Conservation (phyloP, 2,888 invertebrate genomes). For the Phoenoteleia sp. region DNA sequence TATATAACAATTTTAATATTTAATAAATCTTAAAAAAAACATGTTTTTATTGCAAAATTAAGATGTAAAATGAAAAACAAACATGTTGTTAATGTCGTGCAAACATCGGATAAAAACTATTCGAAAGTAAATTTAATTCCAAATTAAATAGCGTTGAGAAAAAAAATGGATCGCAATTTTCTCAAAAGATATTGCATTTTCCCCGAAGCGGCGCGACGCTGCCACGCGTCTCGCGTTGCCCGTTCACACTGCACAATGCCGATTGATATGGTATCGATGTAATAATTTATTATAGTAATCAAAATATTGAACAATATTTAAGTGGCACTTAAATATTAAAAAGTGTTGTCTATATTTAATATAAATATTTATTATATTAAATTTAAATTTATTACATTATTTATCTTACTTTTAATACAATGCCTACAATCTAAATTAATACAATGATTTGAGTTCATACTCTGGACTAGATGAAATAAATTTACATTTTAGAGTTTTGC, state of each 20-base stretch:
- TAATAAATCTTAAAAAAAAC: too few relatives aligned
- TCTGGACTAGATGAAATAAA: background rate
- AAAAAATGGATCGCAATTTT: slow-evolving; percentile 5
- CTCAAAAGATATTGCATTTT: slow-evolving; percentile 1
- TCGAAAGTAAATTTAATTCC: slow-evolving; percentile 13
- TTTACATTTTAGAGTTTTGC: slow-evolving; percentile 8
- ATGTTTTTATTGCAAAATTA: too few relatives aligned
- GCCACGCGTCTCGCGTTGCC: background rate
- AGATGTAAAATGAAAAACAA: slow-evolving; percentile 28
- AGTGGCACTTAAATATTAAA: too few relatives aligned
- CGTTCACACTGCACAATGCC: too few relatives aligned
- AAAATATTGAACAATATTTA: background rate
- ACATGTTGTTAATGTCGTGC: slow-evolving; percentile 9
- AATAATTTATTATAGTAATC: too few relatives aligned
- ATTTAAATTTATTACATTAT: too few relatives aligned
- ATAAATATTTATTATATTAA: too few relatives aligned
- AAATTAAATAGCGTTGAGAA: slow-evolving; percentile 1
- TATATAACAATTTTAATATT: too few relatives aligned
- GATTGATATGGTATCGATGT: background rate
- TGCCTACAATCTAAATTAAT: too few relatives aligned
- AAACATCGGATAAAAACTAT: slow-evolving; percentile 11
- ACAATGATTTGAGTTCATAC: background rate
- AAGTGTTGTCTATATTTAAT: too few relatives aligned
- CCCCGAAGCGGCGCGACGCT: background rate
- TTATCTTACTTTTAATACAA: too few relatives aligned